phyloP scores from a whole-genome alignment of 2,797 vertebrate species.

The Peromyscus eremicus region DNA sequence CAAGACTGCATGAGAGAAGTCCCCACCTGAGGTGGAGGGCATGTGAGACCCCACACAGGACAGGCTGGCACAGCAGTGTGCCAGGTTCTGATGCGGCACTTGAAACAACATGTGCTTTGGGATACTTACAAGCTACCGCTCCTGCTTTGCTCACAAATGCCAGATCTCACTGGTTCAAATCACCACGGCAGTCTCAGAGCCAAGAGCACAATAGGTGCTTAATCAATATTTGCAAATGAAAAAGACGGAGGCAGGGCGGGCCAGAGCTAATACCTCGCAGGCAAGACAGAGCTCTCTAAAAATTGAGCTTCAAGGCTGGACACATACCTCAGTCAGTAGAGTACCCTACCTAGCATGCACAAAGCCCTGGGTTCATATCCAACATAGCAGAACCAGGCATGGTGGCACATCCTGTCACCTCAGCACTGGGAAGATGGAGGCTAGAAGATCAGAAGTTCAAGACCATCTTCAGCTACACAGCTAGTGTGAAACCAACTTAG shows the following conservation, averaged over 20 bases:
- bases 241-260: not conserved
- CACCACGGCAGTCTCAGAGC: not conserved
- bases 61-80: not conserved
- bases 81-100: not conserved
- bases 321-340: not conserved
- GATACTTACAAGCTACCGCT: not conserved
- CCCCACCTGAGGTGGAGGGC: not conserved
- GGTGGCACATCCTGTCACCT: not conserved
- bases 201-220: not conserved
- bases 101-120: not conserved
- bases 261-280: not conserved
- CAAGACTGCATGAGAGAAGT: not conserved
- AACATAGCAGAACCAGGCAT: not conserved
- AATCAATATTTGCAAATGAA: constrained; percentile 59
- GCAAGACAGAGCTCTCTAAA: not conserved
- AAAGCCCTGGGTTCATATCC: not conserved
- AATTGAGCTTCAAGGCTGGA: not conserved
- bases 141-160: not conserved
- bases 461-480: not conserved
- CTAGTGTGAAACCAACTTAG: not conserved
- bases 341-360: not conserved
- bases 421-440: not conserved
- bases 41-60: not conserved
- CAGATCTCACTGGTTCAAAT: not conserved
- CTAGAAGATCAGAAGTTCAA: not conserved